Base-by-base conservation (phyloP, 2,797 vertebrate genomes). In the Enteromius treurensis region DNA sequence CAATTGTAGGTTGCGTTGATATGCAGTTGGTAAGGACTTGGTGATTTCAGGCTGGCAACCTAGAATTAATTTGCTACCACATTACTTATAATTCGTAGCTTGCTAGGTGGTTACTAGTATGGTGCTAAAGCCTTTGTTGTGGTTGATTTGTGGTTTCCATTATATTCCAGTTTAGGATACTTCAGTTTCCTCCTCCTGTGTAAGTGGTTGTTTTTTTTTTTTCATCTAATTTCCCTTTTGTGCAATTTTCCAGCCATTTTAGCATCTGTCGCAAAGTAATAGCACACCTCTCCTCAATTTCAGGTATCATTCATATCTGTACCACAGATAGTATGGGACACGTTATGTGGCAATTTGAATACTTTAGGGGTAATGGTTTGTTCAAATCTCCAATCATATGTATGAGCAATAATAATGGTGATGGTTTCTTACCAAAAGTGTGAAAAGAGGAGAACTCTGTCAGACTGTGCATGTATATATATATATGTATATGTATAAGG, bases 331-430 rank as follows among this genome's bases (percentile, higher is more conserved):
- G 23, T 17, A 64, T 23, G 1, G 23, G 8, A 19, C 58, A 29
- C n/a, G 2, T 29, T 64, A 40, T 45, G 58, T 2, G 13, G 37
- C 58, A 64, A 45, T 77, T 42, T 77, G 14, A 77, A 77, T 62
- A 45, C 58, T 77, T 77, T 42, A 77, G 58, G 75, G n/a, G 51
- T 76, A 40, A 77, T 79, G 42, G 40, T 49, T 79, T 49, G 58
- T 67, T 65, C 26, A 65, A 26, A 79, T n/a, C 64, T 37, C 62
- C 37, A n/a, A 49, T 6, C 29, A 62, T 42, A 29, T 15, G 23
- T 62, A 29, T 62, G 26, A 62, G 26, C n/a, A 42, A 42, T 70
- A 23, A 45, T 60, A 62, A 62, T 4, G 29, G 55, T 29, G 75
- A 77, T 45, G 37, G 3, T n/a, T 67, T 34, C 14, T 76, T 65